phyloP scores from a whole-genome alignment of 1,140 invertebrate species.

The Leptonema lineaticorne region DNA sequence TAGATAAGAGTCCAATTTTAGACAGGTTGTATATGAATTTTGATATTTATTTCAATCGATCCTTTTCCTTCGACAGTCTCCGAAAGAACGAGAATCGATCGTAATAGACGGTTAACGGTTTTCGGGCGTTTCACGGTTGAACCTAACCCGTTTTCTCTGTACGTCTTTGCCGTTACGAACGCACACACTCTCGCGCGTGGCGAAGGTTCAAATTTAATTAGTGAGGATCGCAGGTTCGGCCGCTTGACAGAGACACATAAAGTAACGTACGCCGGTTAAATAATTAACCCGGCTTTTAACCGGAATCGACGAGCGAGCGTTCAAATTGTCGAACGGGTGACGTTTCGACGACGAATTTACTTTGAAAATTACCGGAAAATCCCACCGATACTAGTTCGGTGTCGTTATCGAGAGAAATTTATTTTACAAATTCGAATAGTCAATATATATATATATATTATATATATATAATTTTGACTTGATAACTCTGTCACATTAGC shows the following conservation, averaged over 20 bases:
- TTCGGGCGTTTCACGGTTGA: not conserved
- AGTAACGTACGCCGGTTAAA: not conserved
- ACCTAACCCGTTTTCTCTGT: no score
- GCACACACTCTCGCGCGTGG: no score
- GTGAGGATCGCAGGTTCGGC: not conserved
- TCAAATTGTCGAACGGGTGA: not conserved
- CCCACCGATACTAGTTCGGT: no score
- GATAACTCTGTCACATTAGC: no score
- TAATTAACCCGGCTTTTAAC: constrained; percentile 11
- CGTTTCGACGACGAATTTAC: not conserved
- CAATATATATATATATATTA: no score
- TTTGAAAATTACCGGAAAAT: no score
- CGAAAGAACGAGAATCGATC: not conserved
- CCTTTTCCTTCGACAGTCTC: not conserved
- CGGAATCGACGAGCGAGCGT: not conserved
- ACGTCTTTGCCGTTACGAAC: no score
- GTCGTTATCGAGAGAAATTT: no score
- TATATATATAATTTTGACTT: no score
- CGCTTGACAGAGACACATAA: constrained; percentile 12
- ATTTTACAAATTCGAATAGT: no score
- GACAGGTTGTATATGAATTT: not conserved
- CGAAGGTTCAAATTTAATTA: constrained; percentile 11
- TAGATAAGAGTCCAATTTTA: not conserved
- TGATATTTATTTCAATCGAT: not conserved
- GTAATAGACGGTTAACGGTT: constrained; percentile 5